phyloP scores from a whole-genome alignment of 1,140 invertebrate species.

The Chelonus insularis region DNA sequence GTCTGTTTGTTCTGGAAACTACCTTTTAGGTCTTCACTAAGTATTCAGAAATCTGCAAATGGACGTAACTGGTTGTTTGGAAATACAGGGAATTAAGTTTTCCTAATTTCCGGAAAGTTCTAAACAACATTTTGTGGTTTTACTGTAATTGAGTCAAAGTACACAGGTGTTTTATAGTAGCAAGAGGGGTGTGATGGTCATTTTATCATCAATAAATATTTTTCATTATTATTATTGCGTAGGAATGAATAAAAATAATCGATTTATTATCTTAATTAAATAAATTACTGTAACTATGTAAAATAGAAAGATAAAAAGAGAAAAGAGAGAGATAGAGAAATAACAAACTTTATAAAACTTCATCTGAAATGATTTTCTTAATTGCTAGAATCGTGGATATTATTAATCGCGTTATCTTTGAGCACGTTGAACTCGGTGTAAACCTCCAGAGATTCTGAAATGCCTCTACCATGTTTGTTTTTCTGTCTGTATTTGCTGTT shows the following conservation, averaged over 20 bases:
- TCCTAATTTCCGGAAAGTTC: constrained; percentile 38
- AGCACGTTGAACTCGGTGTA: constrained; percentile 31
- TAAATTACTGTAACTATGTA: no score
- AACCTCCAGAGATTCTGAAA: constrained; percentile 36
- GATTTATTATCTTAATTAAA: no score
- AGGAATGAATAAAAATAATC: no score
- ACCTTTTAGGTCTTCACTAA: neutral
- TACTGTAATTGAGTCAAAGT: neutral
- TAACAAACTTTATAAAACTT: neutral
- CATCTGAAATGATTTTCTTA: constrained; percentile 4
- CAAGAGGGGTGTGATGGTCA: constrained; percentile 1
- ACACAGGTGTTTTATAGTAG: no score
- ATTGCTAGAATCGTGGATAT: constrained; percentile 5
- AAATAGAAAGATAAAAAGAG: neutral
- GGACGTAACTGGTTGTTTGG: constrained; percentile 38
- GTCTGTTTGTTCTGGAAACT: neutral
- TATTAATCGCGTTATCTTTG: constrained; percentile 33
- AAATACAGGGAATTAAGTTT: constrained; percentile 44
- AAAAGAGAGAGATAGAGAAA: neutral
- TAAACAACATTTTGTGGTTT: constrained; percentile 15
- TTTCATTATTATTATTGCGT: no score
- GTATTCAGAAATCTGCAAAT: constrained; percentile 43
- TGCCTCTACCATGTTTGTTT: constrained; percentile 36
- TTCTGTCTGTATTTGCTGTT: constrained; percentile 37
- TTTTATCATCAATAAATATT: neutral